A percentile compares a stretch with the other conserved stretches of the same genome.
phyloP scores from a whole-genome alignment of 2,797 vertebrate species.

The Tauraco hartlaubi region DNA sequence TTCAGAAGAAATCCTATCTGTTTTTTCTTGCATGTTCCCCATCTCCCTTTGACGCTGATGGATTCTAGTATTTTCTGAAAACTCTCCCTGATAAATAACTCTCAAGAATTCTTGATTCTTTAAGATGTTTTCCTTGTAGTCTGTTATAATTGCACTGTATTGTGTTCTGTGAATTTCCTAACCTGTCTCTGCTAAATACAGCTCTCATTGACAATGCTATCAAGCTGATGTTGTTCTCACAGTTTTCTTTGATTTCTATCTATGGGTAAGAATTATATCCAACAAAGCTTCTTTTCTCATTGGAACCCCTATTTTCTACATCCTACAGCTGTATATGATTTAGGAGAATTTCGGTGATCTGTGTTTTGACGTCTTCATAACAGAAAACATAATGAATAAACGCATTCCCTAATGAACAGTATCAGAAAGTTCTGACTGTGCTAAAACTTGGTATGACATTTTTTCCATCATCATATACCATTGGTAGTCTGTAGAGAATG shows the following conservation, averaged over 20 bases:
- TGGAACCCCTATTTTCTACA: slow-evolving; percentile 14
- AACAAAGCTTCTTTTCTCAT: slow-evolving; percentile 1
- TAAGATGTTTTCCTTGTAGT: neutral
- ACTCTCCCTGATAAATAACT: neutral
- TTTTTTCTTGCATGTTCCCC: neutral
- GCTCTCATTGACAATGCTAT: neutral
- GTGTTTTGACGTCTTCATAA: slow-evolving; percentile 20
- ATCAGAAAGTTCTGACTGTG: slow-evolving; percentile 23
- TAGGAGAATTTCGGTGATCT: slow-evolving; percentile 3
- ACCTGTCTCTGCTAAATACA: slow-evolving; percentile 27
- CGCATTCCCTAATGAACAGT: slow-evolving; percentile 14
- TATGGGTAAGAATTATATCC: neutral
- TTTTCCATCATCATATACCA: neutral
- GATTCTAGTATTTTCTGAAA: slow-evolving; percentile 17
- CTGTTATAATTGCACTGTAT: neutral
- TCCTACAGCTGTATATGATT: slow-evolving; percentile 28
- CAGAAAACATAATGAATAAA: slow-evolving; percentile 29
- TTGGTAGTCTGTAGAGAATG: slow-evolving; percentile 12
- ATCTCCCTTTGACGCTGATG: neutral
- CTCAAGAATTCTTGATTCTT: neutral
- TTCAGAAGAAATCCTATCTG: neutral
- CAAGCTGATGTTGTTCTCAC: neutral
- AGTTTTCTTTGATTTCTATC: slow-evolving; percentile 8
- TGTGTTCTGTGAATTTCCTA: slow-evolving; percentile 11
- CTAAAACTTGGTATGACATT: neutral